A percentile compares a stretch with the other conserved stretches of the same genome.
These are phyloP conservation scores for Drosophila hawaiiensis DNA, from an alignment of 2,888 invertebrate species.

Conservation along the genomic window DNA sequence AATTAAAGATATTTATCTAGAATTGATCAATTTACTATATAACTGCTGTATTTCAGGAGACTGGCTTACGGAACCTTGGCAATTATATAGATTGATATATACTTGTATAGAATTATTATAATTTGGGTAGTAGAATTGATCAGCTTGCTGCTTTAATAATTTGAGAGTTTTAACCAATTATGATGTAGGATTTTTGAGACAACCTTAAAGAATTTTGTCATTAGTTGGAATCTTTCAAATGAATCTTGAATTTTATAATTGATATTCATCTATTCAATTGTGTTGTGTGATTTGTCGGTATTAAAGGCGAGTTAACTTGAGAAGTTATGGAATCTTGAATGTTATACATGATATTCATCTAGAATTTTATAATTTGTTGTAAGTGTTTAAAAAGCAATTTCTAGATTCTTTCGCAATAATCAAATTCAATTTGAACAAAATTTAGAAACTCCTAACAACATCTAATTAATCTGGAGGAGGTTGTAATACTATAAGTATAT, in stretches of 20 bases:
- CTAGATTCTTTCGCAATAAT: not conserved
- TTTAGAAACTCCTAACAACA: not conserved
- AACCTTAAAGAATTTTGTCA: not conserved
- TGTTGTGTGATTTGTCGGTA: not conserved
- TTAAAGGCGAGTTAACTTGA: no score
- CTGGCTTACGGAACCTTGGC: not conserved
- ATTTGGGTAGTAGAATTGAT: no score
- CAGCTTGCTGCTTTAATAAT: not conserved
- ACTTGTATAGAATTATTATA: not conserved
- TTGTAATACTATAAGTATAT: not conserved
- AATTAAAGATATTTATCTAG: not conserved
- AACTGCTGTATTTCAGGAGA: not conserved
- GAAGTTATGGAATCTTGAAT: not conserved
- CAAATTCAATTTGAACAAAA: not conserved
- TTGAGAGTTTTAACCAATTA: fast-evolving
- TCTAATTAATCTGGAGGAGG: not conserved
- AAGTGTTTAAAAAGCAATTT: not conserved
- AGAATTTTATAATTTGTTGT: not conserved
- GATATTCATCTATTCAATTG: no score
- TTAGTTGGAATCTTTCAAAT: not conserved
- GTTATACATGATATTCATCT: not conserved
- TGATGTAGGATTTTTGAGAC: not conserved
- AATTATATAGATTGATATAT: not conserved
- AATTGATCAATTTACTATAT: not conserved
- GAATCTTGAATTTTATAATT: no score